Conservation (phyloP, 30 jellyfish, hydroid and myxozoan genomes). For the Turritopsis dohrnii region DNA sequence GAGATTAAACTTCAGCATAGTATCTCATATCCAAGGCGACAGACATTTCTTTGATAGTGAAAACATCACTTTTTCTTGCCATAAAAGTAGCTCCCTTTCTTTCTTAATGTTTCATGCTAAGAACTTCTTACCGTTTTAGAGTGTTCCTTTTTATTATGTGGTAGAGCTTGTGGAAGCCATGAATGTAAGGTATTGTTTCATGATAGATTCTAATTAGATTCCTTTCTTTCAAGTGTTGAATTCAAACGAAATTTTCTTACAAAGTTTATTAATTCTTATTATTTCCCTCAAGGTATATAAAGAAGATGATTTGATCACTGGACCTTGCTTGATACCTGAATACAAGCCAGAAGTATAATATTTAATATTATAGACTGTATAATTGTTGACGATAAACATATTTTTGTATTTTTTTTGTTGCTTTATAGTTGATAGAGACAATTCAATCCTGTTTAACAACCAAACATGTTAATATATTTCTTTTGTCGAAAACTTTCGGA, state of each 20-base stretch:
- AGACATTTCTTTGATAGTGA: not conserved
- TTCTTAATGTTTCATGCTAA: not conserved
- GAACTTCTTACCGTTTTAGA: not conserved
- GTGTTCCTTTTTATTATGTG: not conserved
- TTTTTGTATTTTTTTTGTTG: not conserved
- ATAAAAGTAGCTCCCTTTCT: not conserved
- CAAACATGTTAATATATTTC: slow-evolving; percentile 7
- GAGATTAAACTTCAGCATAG: no score
- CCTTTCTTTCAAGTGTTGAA: not conserved
- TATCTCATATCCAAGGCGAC: no score
- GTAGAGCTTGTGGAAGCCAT: not conserved
- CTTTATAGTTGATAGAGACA: slow-evolving; percentile 3
- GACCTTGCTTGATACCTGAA: not conserved
- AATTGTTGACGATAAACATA: no score
- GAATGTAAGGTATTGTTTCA: not conserved
- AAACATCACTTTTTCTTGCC: not conserved
- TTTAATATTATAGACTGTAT: no score
- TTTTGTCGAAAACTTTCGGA: slow-evolving; percentile 6
- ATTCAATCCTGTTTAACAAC: not conserved
- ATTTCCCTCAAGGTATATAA: not conserved
- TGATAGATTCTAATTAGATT: not conserved
- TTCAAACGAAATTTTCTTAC: not conserved
- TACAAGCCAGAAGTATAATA: not conserved
- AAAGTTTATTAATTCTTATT: no score
- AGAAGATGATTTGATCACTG: not conserved